These are phyloP conservation scores for Ctenosaura bakeri DNA, from an alignment of 2,797 vertebrate species.

Conservation along the genomic window DNA sequence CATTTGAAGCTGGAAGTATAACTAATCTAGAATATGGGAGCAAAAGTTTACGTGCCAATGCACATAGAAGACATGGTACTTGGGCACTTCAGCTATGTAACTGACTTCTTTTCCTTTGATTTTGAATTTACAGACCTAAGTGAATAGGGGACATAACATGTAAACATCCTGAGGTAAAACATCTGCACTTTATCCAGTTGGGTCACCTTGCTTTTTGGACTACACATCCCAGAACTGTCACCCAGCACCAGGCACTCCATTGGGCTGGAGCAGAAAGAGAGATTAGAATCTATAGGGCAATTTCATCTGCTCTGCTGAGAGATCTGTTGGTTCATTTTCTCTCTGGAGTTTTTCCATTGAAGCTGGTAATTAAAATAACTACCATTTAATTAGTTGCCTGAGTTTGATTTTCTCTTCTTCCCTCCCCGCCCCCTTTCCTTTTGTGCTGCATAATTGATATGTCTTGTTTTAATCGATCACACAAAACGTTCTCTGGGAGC, in stretches of 20 bases:
- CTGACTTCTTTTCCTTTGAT: neutral
- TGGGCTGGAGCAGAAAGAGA: neutral
- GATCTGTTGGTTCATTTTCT: neutral
- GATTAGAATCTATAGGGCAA: neutral
- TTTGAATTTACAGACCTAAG: constrained; percentile 3
- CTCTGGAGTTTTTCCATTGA: neutral
- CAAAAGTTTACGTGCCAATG: neutral
- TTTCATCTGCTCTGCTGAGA: neutral
- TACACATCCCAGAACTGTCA: neutral
- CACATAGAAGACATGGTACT: neutral
- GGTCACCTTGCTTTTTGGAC: too few relatives aligned
- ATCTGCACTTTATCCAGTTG: neutral
- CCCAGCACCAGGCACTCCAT: neutral
- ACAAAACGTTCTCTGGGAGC: neutral
- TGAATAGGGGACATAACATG: neutral
- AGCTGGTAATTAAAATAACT: neutral
- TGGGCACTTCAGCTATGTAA: neutral
- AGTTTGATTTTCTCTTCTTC: neutral
- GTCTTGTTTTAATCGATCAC: neutral
- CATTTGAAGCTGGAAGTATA: neutral
- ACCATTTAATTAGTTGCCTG: neutral
- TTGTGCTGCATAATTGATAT: neutral
- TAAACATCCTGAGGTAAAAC: neutral
- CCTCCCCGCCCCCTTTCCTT: neutral
- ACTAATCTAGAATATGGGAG: neutral